Evolutionary conservation across 2,113 vertebrate species (phyloP).

Genomic region (Philantomba maxwellii): DNA sequence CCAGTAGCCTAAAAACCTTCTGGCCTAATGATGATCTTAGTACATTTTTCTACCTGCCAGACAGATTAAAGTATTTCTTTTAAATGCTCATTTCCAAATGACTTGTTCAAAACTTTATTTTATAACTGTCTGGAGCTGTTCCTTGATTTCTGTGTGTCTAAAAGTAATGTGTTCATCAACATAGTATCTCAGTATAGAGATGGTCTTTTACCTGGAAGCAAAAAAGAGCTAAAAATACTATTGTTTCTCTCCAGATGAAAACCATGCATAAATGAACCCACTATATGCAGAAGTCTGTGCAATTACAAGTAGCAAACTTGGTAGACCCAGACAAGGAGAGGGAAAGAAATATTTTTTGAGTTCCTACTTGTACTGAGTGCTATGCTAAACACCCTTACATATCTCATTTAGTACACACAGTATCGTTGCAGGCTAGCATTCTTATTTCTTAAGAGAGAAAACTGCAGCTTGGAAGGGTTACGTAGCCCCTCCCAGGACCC

Average conservation of each 20-base stretch:
- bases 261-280: neutral
- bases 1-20: neutral
- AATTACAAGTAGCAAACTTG: neutral
- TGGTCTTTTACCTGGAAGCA: neutral
- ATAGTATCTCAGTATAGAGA: neutral
- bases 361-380: neutral
- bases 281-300: neutral
- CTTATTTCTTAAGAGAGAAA: neutral
- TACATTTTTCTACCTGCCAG: constrained; percentile 28
- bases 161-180: neutral
- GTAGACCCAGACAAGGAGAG: neutral
- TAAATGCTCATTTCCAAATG: constrained; percentile 27
- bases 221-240: neutral
- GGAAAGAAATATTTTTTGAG: neutral
- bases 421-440: neutral
- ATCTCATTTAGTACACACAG: neutral
- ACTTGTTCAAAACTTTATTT: neutral
- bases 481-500: neutral
- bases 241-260: neutral
- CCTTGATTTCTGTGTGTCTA: neutral
- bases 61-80: neutral
- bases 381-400: neutral
- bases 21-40: neutral
- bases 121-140: neutral
- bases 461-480: neutral